A percentile compares a stretch with the other conserved stretches of the same genome.
phyloP scores from a whole-genome alignment of 2,797 vertebrate genomes.

The Lagorchestes hirsutus region DNA sequence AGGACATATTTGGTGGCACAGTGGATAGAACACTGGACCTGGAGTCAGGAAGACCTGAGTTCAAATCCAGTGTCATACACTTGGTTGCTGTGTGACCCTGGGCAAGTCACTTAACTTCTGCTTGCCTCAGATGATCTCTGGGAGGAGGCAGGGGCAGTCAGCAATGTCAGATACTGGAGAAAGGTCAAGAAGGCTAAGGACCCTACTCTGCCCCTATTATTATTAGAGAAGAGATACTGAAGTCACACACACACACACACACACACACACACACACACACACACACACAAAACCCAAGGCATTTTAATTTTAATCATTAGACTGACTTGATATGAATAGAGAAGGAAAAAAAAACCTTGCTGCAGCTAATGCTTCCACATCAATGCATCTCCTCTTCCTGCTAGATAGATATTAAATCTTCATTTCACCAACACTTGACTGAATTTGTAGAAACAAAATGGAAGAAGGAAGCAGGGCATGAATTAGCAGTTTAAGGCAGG shows the following conservation, averaged over 20 bases:
- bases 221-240: neutral
- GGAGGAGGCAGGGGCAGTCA: neutral
- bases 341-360: neutral
- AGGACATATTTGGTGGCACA: too few relatives aligned
- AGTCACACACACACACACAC: neutral
- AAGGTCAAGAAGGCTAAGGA: neutral
- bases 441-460: slow-evolving; percentile 74
- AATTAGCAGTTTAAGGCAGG: slow-evolving; percentile 76
- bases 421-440: slow-evolving; percentile 73
- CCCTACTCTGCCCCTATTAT: neutral
- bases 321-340: slow-evolving; percentile 65
- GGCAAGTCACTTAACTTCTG: neutral
- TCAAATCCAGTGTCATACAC: too few relatives aligned
- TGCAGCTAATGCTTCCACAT: slow-evolving; percentile 31
- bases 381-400: slow-evolving; percentile 26
- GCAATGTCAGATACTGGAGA: neutral
- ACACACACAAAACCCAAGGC: neutral
- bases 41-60: too few relatives aligned
- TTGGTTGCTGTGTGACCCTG: too few relatives aligned
- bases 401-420: slow-evolving; percentile 73
- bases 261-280: neutral
- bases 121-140: neutral
- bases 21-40: too few relatives aligned
- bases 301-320: slow-evolving; percentile 38
- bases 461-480: slow-evolving; percentile 73